Conservation (phyloP, 2,888 invertebrate genomes). For the Keiferia lycopersicella region DNA sequence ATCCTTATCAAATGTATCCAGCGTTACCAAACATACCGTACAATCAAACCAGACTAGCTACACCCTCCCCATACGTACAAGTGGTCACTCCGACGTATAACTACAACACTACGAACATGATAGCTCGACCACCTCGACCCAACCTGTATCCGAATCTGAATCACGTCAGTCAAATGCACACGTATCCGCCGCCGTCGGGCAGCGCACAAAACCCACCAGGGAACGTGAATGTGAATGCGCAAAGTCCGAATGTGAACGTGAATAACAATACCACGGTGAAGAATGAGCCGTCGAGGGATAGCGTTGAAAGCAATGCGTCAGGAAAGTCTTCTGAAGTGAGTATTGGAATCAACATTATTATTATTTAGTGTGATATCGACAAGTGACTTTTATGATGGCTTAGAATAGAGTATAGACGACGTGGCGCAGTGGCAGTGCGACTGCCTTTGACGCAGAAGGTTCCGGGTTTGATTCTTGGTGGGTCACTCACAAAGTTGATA, state of each 20-base stretch:
- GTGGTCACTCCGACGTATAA: conserved; percentile 53
- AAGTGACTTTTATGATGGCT: too few relatives aligned
- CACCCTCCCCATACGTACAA: conserved; percentile 56
- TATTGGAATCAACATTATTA: conserved; percentile 47
- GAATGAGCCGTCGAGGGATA: conserved; percentile 54
- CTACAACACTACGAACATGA: conserved; percentile 71
- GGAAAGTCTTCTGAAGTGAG: conserved; percentile 66
- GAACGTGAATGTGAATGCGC: conserved; percentile 23
- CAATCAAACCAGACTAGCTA: conserved; percentile 67
- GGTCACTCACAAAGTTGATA: too few relatives aligned
- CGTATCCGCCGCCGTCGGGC: conserved; percentile 51
- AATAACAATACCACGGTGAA: conserved; percentile 47
- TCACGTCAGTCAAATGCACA: conserved; percentile 47
- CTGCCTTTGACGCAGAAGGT: too few relatives aligned
- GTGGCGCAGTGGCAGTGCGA: too few relatives aligned
- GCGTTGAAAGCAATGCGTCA: conserved; percentile 51
- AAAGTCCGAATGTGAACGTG: conserved; percentile 31
- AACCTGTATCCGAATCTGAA: conserved; percentile 60
- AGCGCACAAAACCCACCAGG: background rate
- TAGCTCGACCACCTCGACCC: conserved; percentile 62
- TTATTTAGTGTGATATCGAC: background rate
- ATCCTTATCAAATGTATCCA: conserved; percentile 53
- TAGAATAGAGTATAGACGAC: too few relatives aligned
- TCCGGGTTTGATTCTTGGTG: too few relatives aligned
- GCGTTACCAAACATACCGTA: conserved; percentile 58